phyloP scores from a whole-genome alignment of 2,797 vertebrate genomes.

The Sylvia borin region DNA sequence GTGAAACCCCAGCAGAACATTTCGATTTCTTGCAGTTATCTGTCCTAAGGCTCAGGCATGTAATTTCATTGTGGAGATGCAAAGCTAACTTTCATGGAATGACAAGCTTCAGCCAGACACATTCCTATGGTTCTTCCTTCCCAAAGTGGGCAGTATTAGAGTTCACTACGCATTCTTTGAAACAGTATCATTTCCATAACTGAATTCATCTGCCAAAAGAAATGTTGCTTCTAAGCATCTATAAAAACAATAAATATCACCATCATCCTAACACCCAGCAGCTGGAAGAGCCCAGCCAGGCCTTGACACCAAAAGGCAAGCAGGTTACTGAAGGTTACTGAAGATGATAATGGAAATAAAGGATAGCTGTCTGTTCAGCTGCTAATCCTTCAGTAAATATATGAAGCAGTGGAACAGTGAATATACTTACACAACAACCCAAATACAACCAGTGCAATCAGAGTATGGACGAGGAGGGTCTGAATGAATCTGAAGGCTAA shows the following conservation, averaged over 20 bases:
- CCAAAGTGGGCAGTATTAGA: background rate
- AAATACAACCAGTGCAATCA: conserved; percentile 73
- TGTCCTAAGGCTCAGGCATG: background rate
- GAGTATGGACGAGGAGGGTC: conserved; percentile 72
- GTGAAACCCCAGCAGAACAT: background rate
- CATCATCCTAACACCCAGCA: background rate
- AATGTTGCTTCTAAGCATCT: background rate
- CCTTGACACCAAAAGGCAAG: background rate
- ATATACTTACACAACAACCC: conserved; percentile 80
- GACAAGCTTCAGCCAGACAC: background rate
- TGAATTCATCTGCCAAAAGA: background rate
- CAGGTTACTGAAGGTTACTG: background rate
- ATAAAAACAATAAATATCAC: background rate
- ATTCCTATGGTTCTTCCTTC: background rate
- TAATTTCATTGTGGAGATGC: background rate
- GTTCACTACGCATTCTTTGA: background rate
- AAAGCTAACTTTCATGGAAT: background rate
- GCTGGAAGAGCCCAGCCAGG: background rate
- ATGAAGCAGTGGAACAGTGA: background rate
- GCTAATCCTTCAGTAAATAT: background rate
- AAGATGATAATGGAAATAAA: background rate
- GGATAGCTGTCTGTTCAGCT: background rate
- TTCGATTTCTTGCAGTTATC: background rate
- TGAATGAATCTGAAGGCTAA: conserved; percentile 75
- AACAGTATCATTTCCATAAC: background rate